Conservation (phyloP, 2,113 vertebrate genomes). For the Cygnus atratus region DNA sequence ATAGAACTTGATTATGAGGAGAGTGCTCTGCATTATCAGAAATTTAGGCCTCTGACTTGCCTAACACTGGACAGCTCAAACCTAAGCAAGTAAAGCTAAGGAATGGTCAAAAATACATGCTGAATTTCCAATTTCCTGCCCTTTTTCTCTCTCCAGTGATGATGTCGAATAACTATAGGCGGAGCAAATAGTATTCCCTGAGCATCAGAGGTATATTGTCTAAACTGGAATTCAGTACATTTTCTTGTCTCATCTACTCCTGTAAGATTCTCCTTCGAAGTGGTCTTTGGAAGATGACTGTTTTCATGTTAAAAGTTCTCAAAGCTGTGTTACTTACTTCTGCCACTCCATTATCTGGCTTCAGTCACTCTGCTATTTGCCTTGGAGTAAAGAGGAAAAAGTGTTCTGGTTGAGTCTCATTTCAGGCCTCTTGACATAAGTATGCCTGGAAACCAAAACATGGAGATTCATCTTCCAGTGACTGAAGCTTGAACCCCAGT, state of each 20-base stretch:
- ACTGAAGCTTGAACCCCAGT: background rate
- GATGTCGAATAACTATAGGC: no score
- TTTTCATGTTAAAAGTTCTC: background rate
- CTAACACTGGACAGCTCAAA: background rate
- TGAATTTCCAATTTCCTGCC: background rate
- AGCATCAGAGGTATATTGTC: rapidly evolving
- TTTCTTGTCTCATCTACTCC: background rate
- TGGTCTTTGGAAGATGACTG: background rate
- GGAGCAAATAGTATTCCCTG: background rate
- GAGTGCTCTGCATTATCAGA: background rate
- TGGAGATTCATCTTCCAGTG: background rate
- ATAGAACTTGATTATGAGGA: background rate
- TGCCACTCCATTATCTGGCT: background rate
- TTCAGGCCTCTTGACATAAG: background rate
- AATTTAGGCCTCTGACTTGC: background rate
- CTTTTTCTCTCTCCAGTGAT: background rate
- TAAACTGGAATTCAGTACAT: background rate
- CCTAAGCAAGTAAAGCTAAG: background rate
- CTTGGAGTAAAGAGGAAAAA: background rate
- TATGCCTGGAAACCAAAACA: background rate
- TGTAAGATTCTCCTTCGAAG: background rate
- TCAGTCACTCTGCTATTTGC: background rate
- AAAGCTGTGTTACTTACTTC: background rate
- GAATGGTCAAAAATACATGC: background rate
- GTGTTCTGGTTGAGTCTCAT: background rate